A percentile compares a stretch with the other conserved stretches of the same genome.
phyloP scores from a whole-genome alignment of 1,140 invertebrate species.

The Aphaenogaster rudis region DNA sequence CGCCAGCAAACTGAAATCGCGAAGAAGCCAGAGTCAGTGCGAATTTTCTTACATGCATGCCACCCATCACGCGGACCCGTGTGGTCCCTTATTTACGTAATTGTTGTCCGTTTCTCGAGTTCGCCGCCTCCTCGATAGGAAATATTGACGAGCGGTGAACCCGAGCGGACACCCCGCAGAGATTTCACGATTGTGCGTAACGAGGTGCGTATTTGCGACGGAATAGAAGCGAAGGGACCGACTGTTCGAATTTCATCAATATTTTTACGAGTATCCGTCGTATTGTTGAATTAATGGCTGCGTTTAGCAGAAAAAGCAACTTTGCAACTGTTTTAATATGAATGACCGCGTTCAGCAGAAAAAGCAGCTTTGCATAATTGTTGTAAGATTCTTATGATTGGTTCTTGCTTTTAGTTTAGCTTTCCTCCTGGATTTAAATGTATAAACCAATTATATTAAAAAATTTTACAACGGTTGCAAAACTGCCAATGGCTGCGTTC shows the following conservation, averaged over 20 bases:
- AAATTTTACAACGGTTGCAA: too few relatives aligned
- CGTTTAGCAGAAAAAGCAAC: too few relatives aligned
- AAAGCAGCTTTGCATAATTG: too few relatives aligned
- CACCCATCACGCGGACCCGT: neutral
- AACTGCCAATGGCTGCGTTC: too few relatives aligned
- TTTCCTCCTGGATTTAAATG: too few relatives aligned
- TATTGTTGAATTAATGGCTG: neutral
- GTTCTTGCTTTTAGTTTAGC: too few relatives aligned
- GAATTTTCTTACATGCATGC: neutral
- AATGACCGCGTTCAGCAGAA: too few relatives aligned
- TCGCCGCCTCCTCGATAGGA: neutral
- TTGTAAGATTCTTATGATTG: too few relatives aligned
- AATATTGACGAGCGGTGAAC: neutral
- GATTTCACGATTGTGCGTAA: neutral
- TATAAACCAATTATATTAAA: too few relatives aligned
- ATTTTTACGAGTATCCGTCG: neutral
- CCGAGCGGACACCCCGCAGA: neutral
- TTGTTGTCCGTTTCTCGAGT: neutral
- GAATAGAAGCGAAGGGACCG: neutral
- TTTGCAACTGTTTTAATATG: too few relatives aligned
- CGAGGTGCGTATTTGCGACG: conserved; percentile 23
- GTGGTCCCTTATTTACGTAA: neutral
- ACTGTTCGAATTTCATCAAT: neutral
- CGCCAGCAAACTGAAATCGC: conserved; percentile 83
- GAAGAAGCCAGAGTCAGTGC: conserved; percentile 84